Conservation (phyloP, 2,113 vertebrate genomes). For the Nibea coibor region DNA sequence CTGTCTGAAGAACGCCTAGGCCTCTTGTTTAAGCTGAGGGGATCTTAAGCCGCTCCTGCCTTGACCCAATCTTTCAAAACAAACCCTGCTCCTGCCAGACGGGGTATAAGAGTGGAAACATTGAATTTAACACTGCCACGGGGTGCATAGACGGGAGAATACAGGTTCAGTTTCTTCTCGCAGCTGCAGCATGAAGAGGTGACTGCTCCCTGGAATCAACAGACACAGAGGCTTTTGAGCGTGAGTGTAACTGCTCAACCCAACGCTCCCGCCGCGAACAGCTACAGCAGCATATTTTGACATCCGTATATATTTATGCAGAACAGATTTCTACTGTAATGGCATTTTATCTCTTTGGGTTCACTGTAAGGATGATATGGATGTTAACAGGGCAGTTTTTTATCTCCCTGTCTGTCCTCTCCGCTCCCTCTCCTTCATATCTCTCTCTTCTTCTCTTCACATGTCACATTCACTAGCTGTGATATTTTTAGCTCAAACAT, state of each 20-base stretch:
- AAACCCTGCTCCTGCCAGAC: constrained; percentile 47
- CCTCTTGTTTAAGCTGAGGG: constrained; percentile 56
- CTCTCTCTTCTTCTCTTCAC: constrained; percentile 18
- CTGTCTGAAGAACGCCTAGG: constrained; percentile 36
- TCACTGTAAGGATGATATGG: constrained; percentile 44
- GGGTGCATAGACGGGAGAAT: constrained; percentile 53
- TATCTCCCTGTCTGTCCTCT: constrained; percentile 17
- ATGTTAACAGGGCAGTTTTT: constrained; percentile 33
- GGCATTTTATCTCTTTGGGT: constrained; percentile 45
- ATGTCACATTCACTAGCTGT: constrained; percentile 39
- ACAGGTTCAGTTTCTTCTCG: constrained; percentile 48
- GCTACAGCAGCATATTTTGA: constrained; percentile 57
- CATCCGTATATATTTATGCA: constrained; percentile 43
- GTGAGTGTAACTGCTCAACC: constrained; percentile 22
- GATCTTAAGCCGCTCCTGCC: constrained; percentile 55
- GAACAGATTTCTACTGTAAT: constrained; percentile 31
- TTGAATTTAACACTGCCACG: constrained; percentile 60
- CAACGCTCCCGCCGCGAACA: constrained; percentile 40
- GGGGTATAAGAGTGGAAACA: constrained; percentile 59
- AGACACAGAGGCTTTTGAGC: constrained; percentile 38
- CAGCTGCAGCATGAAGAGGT: constrained; percentile 53
- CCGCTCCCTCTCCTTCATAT: neutral
- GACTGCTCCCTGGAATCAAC: constrained; percentile 56
- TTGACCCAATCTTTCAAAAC: constrained; percentile 65
- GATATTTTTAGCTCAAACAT: constrained; percentile 56